Conservation (phyloP, 2,888 invertebrate species). For the Lamproptera curius region DNA sequence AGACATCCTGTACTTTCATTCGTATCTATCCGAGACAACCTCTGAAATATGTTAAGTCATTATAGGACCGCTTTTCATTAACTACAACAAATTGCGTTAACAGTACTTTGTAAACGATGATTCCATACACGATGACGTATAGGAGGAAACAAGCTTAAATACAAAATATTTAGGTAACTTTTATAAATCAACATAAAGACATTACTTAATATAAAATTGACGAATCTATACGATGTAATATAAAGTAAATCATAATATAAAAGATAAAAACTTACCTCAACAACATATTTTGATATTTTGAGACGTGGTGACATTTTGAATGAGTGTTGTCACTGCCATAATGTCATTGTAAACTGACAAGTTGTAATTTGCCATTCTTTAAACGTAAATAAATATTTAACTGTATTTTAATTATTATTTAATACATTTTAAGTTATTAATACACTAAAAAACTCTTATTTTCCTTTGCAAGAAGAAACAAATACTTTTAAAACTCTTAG, state of each 20-base stretch:
- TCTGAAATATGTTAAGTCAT: constrained; percentile 64
- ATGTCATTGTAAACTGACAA: not conserved
- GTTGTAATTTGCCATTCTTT: constrained; percentile 30
- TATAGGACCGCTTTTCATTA: not conserved
- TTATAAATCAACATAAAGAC: too few relatives aligned
- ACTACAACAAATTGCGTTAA: constrained; percentile 7
- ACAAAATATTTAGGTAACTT: too few relatives aligned
- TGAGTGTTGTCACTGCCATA: constrained; percentile 23
- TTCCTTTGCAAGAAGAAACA: too few relatives aligned
- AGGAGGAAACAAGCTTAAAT: constrained; percentile 19
- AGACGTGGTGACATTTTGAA: constrained; percentile 85
- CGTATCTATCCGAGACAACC: constrained; percentile 80
- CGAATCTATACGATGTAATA: too few relatives aligned
- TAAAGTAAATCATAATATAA: constrained; percentile 4
- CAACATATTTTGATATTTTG: constrained; percentile 83
- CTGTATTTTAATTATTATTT: too few relatives aligned
- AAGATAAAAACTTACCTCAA: constrained; percentile 76
- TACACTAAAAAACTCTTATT: too few relatives aligned
- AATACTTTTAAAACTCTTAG: too few relatives aligned
- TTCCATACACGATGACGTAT: constrained; percentile 45
- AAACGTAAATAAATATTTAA: too few relatives aligned
- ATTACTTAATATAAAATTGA: too few relatives aligned
- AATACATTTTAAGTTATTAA: too few relatives aligned
- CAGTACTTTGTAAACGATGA: constrained; percentile 2
- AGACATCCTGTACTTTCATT: constrained; percentile 82